Percentiles rank a stretch among this genome's conserved stretches.
Evolutionary conservation across 2,113 vertebrate genomes (phyloP).

Genomic region (Neomonachus schauinslandi): DNA sequence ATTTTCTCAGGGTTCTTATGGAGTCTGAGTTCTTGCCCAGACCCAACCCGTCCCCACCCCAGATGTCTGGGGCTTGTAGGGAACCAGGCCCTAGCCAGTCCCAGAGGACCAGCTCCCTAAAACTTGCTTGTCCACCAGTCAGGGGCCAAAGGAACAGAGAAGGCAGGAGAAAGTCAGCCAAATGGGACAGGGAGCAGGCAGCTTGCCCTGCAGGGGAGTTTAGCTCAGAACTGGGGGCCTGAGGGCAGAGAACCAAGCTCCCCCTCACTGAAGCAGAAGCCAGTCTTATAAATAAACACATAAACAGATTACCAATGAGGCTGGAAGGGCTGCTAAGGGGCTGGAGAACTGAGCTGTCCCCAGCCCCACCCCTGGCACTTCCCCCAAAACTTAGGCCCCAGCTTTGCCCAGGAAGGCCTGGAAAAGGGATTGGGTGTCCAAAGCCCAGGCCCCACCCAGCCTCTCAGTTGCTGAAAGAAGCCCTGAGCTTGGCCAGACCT

Average conservation of each 20-base stretch:
- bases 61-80: slow-evolving; percentile 62
- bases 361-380: slow-evolving; percentile 28
- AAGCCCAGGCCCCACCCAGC: background rate
- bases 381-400: background rate
- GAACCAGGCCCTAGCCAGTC: slow-evolving; percentile 30
- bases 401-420: slow-evolving; percentile 21
- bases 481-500: background rate
- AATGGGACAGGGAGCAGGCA: slow-evolving; percentile 17
- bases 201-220: background rate
- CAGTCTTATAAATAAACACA: slow-evolving; percentile 68
- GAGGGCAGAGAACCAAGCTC: slow-evolving; percentile 26
- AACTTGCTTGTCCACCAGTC: slow-evolving; percentile 6
- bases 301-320: slow-evolving; percentile 66
- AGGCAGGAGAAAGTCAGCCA: slow-evolving; percentile 57
- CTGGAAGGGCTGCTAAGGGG: slow-evolving; percentile 40
- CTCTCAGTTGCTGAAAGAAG: background rate
- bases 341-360: slow-evolving; percentile 29
- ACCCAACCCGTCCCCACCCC: slow-evolving; percentile 15
- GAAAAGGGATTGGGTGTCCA: background rate
- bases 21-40: slow-evolving; percentile 59
- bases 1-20: slow-evolving; percentile 71
- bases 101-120: background rate
- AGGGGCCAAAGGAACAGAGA: slow-evolving; percentile 47
- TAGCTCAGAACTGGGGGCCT: slow-evolving; percentile 34
- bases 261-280: slow-evolving; percentile 60